Evolutionary conservation across 37 sponge, comb jelly and placozoan species (phyloP), one percentile per base, ranked within the genome.

Genomic region (Cliona cf. orientalis): DNA sequence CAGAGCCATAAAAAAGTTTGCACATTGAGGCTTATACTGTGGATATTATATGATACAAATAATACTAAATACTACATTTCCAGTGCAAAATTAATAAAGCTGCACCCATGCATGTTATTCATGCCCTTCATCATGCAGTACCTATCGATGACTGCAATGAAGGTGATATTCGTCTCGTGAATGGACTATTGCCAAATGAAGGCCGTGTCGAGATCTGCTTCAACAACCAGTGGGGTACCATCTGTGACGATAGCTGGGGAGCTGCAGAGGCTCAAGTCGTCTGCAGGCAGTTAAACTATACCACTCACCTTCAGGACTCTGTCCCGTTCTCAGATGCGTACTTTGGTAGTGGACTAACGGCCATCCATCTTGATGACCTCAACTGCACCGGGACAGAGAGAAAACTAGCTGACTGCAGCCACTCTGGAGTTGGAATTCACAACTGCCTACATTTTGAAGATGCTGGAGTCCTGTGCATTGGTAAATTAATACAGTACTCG

Each of bases 401-500:
- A 2, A 14, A 28, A 7, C 60, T 80, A 38, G 0, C 26, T 2
- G 32, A 69, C 2, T 80, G 81, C 35, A 2, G 35, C 4, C 53
- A 53, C 11, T 1, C 32, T 29, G 40, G 58, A 0, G 25, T 5
- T 49, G 57, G 71, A 58, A 5, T 36, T 11, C 57, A 79, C 39
- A 46, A 79, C 57, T 79, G 80, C 32, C 9, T 5, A 12, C 65
- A 66, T 46, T 23, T 0, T 2, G 71, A 69, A 41, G 81, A 80
- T 70, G 70, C 71, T 38, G 81, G 81, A 14, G 81, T 80, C 55
- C n/a, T 80, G 39, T 80, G 81, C 68, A 66, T 66, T 46, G 79
- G 79, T 79, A 36, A 55, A 68, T 26, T 36, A 29, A 3, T 59
- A n/a, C n/a, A n/a, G n/a, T n/a, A n/a, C n/a, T n/a, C n/a, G n/a